Evolutionary conservation across 2,113 vertebrate species (phyloP).

Genomic region (Gila orcuttii): DNA sequence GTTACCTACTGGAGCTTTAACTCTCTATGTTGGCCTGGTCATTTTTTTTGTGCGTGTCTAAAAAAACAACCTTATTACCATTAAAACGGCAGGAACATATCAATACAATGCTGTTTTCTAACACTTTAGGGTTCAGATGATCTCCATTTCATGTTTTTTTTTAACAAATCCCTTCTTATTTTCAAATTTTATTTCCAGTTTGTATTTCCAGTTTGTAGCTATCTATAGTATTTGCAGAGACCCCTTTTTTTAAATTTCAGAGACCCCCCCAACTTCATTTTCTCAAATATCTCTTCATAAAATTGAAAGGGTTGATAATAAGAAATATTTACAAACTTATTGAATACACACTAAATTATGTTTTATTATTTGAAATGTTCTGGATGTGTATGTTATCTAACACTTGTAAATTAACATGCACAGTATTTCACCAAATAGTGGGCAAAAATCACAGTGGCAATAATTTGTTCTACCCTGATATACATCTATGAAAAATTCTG

Average conservation of each 20-base stretch:
- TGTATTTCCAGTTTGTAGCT: too few species aligned
- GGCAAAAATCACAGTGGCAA: not conserved
- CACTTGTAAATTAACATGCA: not conserved
- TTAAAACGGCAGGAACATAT: not conserved
- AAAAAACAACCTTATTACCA: not conserved
- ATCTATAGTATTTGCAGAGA: too few species aligned
- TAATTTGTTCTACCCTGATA: not conserved
- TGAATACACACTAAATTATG: not conserved
- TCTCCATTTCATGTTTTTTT: not conserved
- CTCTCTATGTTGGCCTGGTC: not conserved
- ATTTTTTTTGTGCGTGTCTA: not conserved
- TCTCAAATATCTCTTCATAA: not conserved
- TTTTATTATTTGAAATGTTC: too few species aligned
- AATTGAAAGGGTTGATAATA: not conserved
- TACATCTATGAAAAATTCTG: not conserved
- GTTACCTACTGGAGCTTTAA: too few species aligned
- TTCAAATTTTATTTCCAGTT: too few species aligned
- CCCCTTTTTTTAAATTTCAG: not conserved
- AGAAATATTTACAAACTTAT: not conserved
- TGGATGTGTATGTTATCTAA: not conserved
- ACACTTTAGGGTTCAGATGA: not conserved
- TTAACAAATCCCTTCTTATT: too few species aligned
- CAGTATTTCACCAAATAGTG: not conserved
- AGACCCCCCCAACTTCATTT: not conserved
- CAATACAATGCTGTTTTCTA: not conserved